phyloP scores from a whole-genome alignment of 2,113 vertebrate species.

The Erinaceus europaeus region DNA sequence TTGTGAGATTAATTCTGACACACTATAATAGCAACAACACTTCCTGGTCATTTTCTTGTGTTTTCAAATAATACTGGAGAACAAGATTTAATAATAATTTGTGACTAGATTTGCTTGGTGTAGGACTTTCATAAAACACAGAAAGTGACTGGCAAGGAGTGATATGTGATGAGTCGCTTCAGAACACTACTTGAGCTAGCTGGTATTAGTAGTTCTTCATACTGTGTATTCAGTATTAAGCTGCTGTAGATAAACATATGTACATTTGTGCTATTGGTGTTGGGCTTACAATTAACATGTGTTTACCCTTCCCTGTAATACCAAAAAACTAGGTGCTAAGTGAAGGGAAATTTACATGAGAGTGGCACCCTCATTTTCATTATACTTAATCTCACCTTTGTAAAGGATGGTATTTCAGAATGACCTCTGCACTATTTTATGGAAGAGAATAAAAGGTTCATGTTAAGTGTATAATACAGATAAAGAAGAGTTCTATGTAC shows the following conservation, averaged over 20 bases:
- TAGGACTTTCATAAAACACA: background rate
- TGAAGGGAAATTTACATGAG: background rate
- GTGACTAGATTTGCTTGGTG: background rate
- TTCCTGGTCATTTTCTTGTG: background rate
- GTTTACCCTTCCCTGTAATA: background rate
- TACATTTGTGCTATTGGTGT: background rate
- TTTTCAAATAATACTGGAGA: conserved; percentile 24
- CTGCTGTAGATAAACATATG: background rate
- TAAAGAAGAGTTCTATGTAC: background rate
- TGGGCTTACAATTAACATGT: background rate
- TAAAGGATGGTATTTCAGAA: background rate
- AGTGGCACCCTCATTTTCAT: background rate
- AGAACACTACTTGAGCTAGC: accelerated
- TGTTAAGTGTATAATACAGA: background rate
- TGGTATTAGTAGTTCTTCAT: background rate
- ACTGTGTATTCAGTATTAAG: background rate
- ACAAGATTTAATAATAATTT: background rate
- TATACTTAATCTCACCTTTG: background rate
- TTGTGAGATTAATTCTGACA: background rate
- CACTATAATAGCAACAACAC: background rate
- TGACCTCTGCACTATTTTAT: background rate
- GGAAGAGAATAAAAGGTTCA: background rate
- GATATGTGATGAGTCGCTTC: background rate
- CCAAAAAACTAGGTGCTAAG: background rate
- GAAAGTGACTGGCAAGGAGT: background rate